Evolutionary conservation across 2,113 vertebrate genomes (phyloP), one percentile per base, ranked within the genome.

Genomic region (Corythornis vintsioides): DNA sequence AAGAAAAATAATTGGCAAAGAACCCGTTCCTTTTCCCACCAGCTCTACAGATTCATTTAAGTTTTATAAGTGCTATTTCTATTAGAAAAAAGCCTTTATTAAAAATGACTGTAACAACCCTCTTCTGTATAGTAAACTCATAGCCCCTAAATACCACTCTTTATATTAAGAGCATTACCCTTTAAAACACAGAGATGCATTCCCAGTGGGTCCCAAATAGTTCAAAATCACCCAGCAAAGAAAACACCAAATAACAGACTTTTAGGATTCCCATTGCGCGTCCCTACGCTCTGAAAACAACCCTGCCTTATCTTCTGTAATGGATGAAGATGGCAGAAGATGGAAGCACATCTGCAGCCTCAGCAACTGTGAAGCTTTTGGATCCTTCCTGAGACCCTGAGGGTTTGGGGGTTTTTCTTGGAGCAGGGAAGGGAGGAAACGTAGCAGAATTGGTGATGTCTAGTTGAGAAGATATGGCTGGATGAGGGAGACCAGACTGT

Each of bases 1-100:
- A 88, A 56, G 76, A 80, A 73, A 90, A 64, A 90, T 88, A 94
- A 93, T 93, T 94, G 89, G 88, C 55, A 28, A 74, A 90, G 73
- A 90, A 74, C 69, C 33, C 48, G 15, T 57, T 48, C 83, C 57
- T 92, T 86, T 94, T 53, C 80, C 91, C 91, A 92, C 72, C 52
- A 94, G 77, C 81, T 83, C 53, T 47, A 33, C 3, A 2, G 80
- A 64, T 78, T 90, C 77, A 93, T 96, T 90, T 84, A 93, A 92
- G 84, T 93, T 94, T 92, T 52, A 92, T 92, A 93, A 94, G 53
- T 67, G 55, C 73, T 83, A 35, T 86, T 94, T 83, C 83, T 84
- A 65, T 92, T 69, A 74, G 91, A 88, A 86, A 71, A 83, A 86
- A 84, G 29, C 43, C 75, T 90, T 90, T 70, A 93, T 90, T 89